Base-by-base conservation (phyloP, 2,888 invertebrate species). In the Sphaeridia pumilis region DNA sequence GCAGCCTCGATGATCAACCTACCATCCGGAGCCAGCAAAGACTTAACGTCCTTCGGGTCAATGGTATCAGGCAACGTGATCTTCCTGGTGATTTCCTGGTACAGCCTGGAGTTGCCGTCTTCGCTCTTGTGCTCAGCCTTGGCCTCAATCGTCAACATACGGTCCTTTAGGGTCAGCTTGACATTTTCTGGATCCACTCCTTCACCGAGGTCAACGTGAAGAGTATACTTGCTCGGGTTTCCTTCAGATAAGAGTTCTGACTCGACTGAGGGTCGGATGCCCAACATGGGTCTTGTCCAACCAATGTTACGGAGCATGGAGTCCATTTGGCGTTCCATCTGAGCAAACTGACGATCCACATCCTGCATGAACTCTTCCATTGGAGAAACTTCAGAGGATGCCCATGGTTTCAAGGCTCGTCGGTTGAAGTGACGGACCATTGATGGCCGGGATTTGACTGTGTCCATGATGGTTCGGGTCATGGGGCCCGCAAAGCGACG, bases 121-220 rank as follows among this genome's bases (percentile, higher is more conserved):
- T 58, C 59, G n/a, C 49, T 26, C 36, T 44, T 51, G 5, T 57
- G 46, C 28, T 65, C 64, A 49, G 57, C 56, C 44, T 62, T 63
- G 21, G 63, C 64, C 4, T 55, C 35, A 21, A 65, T 55, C 1
- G 48, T 56, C 17, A 65, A 47, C 7, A 52, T 46, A 3, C 55
- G 36, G 27, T 64, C 62, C 51, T 63, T 62, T 44, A 65, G 41
- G 12, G 58, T 24, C 10, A 65, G 36, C 34, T 58, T 60, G 12
- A 65, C 56, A 26, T 65, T 61, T 44, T 65, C 65, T 3, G 65
- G 65, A 25, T 60, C 57, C 55, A 61, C 64, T 27, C 20, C 17
- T 5, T 58, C 59, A 3, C 49, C 31, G 21, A 65, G 51, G 43
- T 65, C 60, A 1, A 65, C 20, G 26, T 58, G 58, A 4, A 65